A percentile compares a stretch with the other conserved stretches of the same genome.
phyloP scores from a whole-genome alignment of 2,888 invertebrate species.

The Apodemia mormo region DNA sequence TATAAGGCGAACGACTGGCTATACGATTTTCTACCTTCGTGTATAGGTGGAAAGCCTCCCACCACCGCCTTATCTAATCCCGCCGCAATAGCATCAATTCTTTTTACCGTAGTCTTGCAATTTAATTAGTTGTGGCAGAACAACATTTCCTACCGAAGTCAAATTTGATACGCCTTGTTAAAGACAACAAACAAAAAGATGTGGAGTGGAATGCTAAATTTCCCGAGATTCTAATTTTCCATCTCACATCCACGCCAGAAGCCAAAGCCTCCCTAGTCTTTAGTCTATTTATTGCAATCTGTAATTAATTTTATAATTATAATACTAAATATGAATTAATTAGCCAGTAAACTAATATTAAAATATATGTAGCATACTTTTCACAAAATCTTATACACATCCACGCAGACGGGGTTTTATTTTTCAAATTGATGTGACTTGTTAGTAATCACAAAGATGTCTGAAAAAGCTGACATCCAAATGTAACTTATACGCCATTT shows the following conservation, averaged over 20 bases:
- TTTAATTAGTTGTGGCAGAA: too few species aligned
- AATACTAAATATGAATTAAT: not conserved
- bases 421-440: not conserved
- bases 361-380: not conserved
- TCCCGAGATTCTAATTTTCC: conserved; percentile 33
- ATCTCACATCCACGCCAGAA: conserved; percentile 36
- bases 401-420: not conserved
- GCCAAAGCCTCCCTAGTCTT: conserved; percentile 35
- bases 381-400: not conserved
- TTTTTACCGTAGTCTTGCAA: too few species aligned
- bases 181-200: not conserved
- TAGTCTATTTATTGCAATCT: conserved; percentile 12
- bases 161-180: too few species aligned
- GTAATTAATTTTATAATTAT: not conserved
- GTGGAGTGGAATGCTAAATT: not conserved
- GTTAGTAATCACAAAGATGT: too few species aligned
- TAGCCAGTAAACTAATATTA: not conserved
- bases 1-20: too few species aligned
- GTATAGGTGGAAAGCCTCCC: too few species aligned
- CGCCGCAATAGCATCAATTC: too few species aligned
- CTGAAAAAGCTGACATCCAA: conserved; percentile 1
- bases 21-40: too few species aligned
- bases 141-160: too few species aligned
- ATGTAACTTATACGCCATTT: not conserved
- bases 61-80: too few species aligned